Percentiles rank a stretch among this genome's conserved stretches.
phyloP scores from a whole-genome alignment of 1,140 invertebrate species.

The Parapsyche elsis region DNA sequence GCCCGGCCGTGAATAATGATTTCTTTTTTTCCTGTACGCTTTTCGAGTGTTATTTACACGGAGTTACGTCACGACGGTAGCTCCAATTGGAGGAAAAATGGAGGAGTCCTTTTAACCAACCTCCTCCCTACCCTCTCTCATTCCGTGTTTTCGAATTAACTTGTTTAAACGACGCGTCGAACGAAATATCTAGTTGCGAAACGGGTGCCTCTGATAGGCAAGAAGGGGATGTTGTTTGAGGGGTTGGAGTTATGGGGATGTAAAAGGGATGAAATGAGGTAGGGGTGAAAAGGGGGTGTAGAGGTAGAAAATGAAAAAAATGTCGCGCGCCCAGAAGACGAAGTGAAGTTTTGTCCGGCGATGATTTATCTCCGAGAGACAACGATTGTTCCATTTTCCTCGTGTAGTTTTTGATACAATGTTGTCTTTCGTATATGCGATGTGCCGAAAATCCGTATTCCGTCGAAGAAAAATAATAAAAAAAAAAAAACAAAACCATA shows the following conservation, averaged over 20 bases:
- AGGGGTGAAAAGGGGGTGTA: not conserved
- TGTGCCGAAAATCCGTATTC: too few relatives aligned
- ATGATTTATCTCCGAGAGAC: not conserved
- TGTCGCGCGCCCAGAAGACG: not conserved
- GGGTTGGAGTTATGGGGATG: not conserved
- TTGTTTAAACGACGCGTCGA: too few relatives aligned
- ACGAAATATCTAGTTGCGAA: too few relatives aligned
- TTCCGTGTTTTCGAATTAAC: too few relatives aligned
- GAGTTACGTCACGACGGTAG: too few relatives aligned
- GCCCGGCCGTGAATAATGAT: constrained; percentile 51
- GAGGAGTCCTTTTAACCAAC: too few relatives aligned
- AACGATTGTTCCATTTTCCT: not conserved
- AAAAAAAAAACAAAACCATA: too few relatives aligned
- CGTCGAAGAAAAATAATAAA: too few relatives aligned
- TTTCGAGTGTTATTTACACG: constrained; percentile 1
- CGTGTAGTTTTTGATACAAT: not conserved
- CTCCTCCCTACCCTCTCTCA: too few relatives aligned
- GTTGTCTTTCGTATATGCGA: too few relatives aligned
- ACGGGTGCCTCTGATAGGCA: too few relatives aligned
- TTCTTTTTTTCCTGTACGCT: constrained; percentile 47
- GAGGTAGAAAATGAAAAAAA: not conserved
- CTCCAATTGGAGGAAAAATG: too few relatives aligned
- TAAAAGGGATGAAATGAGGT: not conserved
- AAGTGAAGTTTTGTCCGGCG: not conserved
- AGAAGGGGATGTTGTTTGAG: not conserved